Percentiles rank a stretch among this genome's conserved stretches.
Conservation (phyloP, 2,888 invertebrate species). For the Clunio marinus region DNA sequence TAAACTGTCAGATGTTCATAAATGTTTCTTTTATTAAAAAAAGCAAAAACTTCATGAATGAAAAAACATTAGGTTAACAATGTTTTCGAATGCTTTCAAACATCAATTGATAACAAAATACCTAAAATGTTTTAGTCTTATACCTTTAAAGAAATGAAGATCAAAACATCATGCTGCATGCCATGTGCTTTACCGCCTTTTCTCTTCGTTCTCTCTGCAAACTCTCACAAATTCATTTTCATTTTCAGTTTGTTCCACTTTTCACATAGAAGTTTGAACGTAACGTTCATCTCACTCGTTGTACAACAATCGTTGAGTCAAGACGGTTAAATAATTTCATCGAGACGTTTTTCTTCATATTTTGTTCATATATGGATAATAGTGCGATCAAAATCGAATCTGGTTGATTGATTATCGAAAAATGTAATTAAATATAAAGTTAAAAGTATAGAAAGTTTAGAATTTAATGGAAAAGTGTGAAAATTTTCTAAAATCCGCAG, state of each 20-base stretch:
- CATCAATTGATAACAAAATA: no score
- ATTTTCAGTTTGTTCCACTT: no score
- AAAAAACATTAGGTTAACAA: no score
- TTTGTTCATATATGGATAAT: conserved; percentile 29
- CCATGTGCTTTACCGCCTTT: no score
- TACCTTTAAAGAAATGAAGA: no score
- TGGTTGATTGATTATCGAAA: conserved; percentile 13
- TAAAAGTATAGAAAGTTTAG: conserved; percentile 1
- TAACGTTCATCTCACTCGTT: not conserved
- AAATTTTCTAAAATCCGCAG: not conserved
- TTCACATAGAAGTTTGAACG: no score
- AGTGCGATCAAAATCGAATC: not conserved
- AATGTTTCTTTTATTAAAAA: no score
- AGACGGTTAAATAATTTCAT: not conserved
- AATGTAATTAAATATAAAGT: conserved; percentile 25
- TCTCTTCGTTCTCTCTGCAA: not conserved
- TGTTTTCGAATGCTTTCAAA: no score
- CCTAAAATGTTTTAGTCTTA: no score
- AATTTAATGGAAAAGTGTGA: conserved; percentile 9
- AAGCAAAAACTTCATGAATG: no score
- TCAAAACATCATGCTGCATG: no score
- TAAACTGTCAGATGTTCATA: no score
- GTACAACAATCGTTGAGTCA: not conserved
- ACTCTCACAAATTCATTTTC: not conserved
- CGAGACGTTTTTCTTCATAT: not conserved